Conservation (phyloP, 1,140 invertebrate species). For the Anastrepha obliqua region DNA sequence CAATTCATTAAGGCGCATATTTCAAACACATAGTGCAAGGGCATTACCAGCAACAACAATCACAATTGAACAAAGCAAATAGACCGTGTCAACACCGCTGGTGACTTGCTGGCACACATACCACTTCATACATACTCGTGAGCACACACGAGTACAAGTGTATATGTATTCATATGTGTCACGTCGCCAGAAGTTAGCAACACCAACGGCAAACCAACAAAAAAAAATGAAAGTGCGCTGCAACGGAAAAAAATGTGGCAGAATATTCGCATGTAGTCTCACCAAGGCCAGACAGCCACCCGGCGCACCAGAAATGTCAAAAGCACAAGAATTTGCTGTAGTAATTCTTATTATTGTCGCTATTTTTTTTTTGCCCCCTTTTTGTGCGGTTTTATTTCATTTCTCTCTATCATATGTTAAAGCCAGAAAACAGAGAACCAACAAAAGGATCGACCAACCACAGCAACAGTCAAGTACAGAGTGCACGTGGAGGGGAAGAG, state of each 20-base stretch:
- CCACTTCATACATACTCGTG: background rate
- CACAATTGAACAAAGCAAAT: slow-evolving; percentile 42
- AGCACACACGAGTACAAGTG: too few relatives aligned
- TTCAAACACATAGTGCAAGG: slow-evolving; percentile 18
- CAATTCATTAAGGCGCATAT: slow-evolving; percentile 41
- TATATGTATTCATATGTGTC: background rate
- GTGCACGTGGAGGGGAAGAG: too few relatives aligned
- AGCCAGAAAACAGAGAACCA: background rate
- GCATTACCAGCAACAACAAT: background rate
- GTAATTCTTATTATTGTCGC: slow-evolving; percentile 14
- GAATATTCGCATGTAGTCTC: background rate
- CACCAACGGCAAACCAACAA: background rate
- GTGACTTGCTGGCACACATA: background rate
- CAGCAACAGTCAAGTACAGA: too few relatives aligned
- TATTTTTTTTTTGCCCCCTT: background rate
- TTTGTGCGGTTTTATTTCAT: background rate
- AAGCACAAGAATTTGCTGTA: slow-evolving; percentile 30
- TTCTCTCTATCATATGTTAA: background rate
- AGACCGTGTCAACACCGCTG: slow-evolving; percentile 28
- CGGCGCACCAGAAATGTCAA: slow-evolving; percentile 39
- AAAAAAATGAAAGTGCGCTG: background rate
- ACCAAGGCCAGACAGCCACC: slow-evolving; percentile 23
- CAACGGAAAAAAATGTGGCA: background rate
- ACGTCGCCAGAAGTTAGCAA: background rate
- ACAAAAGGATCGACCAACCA: background rate